Conservation (phyloP, 1,140 invertebrate genomes). For the Drosophila tropicalis region DNA sequence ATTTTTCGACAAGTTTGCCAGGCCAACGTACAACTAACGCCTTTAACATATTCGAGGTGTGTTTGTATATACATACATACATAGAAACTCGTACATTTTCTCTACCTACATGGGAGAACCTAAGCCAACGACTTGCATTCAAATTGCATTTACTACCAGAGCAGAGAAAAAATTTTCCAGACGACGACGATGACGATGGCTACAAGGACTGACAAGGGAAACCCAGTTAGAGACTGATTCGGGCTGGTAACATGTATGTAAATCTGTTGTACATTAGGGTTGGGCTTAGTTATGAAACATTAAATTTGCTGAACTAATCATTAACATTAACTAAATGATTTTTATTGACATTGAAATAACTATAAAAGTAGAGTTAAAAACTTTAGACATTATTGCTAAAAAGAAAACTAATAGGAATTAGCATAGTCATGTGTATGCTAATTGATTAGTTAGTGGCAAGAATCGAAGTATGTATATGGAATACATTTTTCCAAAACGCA, state of each 20-base stretch:
- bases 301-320: not conserved
- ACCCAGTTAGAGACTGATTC: slow-evolving; percentile 17
- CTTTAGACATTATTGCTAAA: not conserved
- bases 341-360: no score
- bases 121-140: slow-evolving; percentile 43
- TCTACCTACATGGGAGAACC: slow-evolving; percentile 17
- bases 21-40: slow-evolving; percentile 35
- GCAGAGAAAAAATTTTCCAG: slow-evolving; percentile 42
- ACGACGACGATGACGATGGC: slow-evolving; percentile 15
- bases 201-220: slow-evolving; percentile 18
- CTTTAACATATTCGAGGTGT: slow-evolving; percentile 51
- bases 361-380: not conserved
- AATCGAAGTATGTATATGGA: not conserved
- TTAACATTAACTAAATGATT: no score
- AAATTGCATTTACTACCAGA: slow-evolving; percentile 50
- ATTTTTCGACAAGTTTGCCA: slow-evolving; percentile 59
- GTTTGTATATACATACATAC: slow-evolving; percentile 23
- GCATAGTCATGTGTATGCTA: slow-evolving; percentile 22
- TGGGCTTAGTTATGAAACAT: slow-evolving; percentile 10
- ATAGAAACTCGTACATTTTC: slow-evolving; percentile 12
- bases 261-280: slow-evolving; percentile 30
- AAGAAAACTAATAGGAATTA: not conserved
- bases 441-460: slow-evolving; percentile 49
- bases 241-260: slow-evolving; percentile 41
- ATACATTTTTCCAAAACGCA: slow-evolving; percentile 41